Conservation (phyloP, 2,888 invertebrate genomes). For the Apotomis betuletana region DNA sequence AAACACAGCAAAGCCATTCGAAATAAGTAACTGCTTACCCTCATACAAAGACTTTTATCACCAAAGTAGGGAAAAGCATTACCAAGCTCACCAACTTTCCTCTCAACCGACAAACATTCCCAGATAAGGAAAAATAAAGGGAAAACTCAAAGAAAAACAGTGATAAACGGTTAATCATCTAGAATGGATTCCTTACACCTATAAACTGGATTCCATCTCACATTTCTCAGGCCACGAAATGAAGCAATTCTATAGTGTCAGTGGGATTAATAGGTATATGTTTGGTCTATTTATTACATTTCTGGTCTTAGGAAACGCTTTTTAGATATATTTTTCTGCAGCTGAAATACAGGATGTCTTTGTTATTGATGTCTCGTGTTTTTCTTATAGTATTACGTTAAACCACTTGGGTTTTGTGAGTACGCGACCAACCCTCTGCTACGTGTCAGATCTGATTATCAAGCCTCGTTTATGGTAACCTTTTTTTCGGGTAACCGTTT, state of each 20-base stretch:
- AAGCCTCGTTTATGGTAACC: conserved; percentile 10
- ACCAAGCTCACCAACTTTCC: conserved; percentile 42
- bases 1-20: conserved; percentile 3
- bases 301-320: conserved; percentile 46
- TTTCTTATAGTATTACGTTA: conserved; percentile 16
- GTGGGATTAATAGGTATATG: conserved; percentile 60
- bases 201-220: conserved; percentile 58
- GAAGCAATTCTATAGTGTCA: conserved; percentile 58
- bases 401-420: conserved; percentile 10
- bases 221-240: conserved; percentile 60
- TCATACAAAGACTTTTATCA: conserved; percentile 32
- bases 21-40: conserved; percentile 30
- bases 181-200: conserved; percentile 63
- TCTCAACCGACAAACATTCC: conserved; percentile 46
- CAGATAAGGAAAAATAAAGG: conserved; percentile 45
- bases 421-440: conserved; percentile 1
- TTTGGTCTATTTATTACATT: conserved; percentile 61
- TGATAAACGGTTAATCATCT: conserved; percentile 66
- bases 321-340: conserved; percentile 8
- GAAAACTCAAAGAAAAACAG: conserved; percentile 55
- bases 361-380: conserved; percentile 25
- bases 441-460: conserved; percentile 23
- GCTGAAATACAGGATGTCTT: conserved; percentile 4
- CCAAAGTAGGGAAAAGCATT: conserved; percentile 33
- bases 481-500: conserved; percentile 1